Evolutionary conservation across 23 tunicate species (phyloP).

Genomic region (Ciona savignyi): DNA sequence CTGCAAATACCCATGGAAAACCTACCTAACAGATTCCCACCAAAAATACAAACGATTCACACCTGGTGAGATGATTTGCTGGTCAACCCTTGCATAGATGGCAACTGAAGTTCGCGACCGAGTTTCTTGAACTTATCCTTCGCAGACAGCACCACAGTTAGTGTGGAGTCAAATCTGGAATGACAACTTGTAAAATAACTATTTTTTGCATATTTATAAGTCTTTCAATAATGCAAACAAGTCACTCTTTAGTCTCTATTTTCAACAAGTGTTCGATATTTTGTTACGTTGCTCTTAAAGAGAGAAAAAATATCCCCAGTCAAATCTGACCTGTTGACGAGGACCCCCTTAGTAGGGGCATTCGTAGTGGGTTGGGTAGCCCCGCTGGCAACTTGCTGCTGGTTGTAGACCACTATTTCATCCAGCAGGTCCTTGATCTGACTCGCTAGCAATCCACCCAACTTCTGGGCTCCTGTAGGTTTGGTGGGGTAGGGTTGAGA

Average conservation of each 20-base stretch:
- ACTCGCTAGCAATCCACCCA: constrained; percentile 59
- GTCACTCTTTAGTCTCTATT: no score
- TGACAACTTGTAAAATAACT: no score
- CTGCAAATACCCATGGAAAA: no score
- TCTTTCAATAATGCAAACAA: no score
- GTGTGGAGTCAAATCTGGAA: constrained; percentile 43
- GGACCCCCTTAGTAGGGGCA: constrained; percentile 12
- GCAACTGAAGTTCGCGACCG: constrained; percentile 74
- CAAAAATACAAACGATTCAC: no score
- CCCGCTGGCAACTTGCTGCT: constrained; percentile 21
- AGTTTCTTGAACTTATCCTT: constrained; percentile 58
- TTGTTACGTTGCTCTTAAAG: no score
- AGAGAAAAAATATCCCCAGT: no score
- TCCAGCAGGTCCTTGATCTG: constrained; percentile 48
- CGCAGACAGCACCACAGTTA: constrained; percentile 55
- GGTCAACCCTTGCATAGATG: constrained; percentile 90
- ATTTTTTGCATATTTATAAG: no score
- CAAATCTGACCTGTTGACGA: constrained; percentile 34
- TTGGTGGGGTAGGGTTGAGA: background rate
- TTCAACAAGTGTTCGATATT: no score
- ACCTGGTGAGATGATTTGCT: constrained; percentile 91
- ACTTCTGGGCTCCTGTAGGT: constrained; percentile 64
- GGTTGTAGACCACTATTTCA: constrained; percentile 50
- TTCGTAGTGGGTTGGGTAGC: constrained; percentile 3
- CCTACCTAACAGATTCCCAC: no score